A percentile compares a stretch with the other conserved stretches of the same genome.
Conservation (phyloP, 2,113 vertebrate species). For the Symphodus melops region DNA sequence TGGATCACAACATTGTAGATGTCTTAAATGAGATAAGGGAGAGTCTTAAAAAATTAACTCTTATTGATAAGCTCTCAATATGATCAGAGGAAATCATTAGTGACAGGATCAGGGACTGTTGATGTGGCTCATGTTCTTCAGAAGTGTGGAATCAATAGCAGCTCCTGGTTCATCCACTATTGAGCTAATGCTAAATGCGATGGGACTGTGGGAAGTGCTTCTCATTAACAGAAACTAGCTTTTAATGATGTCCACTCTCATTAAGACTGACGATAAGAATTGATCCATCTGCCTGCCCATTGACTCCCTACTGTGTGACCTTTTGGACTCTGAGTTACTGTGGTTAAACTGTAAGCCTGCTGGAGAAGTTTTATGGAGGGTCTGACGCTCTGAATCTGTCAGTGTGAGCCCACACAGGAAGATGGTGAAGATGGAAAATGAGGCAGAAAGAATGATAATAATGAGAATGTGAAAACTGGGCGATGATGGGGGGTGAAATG, state of each 20-base stretch:
- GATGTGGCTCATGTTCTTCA: constrained; percentile 32
- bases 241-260: constrained; percentile 77
- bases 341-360: constrained; percentile 63
- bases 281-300: constrained; percentile 65
- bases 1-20: neutral
- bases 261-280: constrained; percentile 71
- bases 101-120: constrained; percentile 42
- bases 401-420: constrained; percentile 40
- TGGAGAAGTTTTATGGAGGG: neutral
- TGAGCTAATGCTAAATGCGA: constrained; percentile 59
- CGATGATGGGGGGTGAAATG: constrained; percentile 25
- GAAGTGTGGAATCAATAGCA: constrained; percentile 63
- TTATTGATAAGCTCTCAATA: neutral
- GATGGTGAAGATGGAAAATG: neutral
- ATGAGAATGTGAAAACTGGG: neutral
- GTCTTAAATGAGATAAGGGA: neutral
- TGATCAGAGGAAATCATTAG: constrained; percentile 24
- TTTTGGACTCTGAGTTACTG: constrained; percentile 55
- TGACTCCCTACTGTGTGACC: constrained; percentile 67
- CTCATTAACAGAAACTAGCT: constrained; percentile 75
- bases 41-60: neutral
- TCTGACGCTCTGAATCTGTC: constrained; percentile 44
- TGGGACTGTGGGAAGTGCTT: constrained; percentile 44
- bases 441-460: neutral
- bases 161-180: constrained; percentile 46